Percentiles rank a stretch among this genome's conserved stretches.
Evolutionary conservation across 2,888 invertebrate species (phyloP).

Genomic region (Congeria kusceri): DNA sequence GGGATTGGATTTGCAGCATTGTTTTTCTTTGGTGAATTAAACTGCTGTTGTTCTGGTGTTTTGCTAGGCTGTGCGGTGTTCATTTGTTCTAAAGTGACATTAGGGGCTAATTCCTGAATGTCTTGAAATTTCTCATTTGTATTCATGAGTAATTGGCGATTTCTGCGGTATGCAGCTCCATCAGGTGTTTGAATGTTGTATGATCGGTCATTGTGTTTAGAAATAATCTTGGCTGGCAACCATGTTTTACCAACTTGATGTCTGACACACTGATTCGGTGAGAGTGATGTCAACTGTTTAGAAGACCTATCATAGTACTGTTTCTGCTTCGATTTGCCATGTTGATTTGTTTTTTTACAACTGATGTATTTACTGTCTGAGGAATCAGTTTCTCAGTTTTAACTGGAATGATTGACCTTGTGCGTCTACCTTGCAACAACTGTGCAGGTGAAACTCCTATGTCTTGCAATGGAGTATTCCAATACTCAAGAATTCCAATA

Average conservation of each 20-base stretch:
- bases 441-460: constrained; percentile 45
- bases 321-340: not conserved
- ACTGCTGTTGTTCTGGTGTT: not conserved
- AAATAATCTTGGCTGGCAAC: not conserved
- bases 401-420: constrained; percentile 27
- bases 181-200: not conserved
- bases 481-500: constrained; percentile 45
- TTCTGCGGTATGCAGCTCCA: not conserved
- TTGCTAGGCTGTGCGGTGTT: not conserved
- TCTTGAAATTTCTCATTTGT: not conserved
- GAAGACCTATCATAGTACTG: not conserved
- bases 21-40: too few species aligned
- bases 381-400: not conserved
- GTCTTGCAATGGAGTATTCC: constrained; percentile 35
- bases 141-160: not conserved
- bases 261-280: too few species aligned
- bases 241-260: not conserved
- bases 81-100: too few species aligned
- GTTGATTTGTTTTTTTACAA: constrained; percentile 1
- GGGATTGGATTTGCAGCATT: not conserved
- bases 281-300: not conserved
- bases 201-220: constrained; percentile 1
- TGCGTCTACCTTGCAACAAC: constrained; percentile 36
- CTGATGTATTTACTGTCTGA: not conserved
- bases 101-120: too few species aligned